Conservation (phyloP, 2,797 vertebrate species). For the Spondyliosoma cantharus region DNA sequence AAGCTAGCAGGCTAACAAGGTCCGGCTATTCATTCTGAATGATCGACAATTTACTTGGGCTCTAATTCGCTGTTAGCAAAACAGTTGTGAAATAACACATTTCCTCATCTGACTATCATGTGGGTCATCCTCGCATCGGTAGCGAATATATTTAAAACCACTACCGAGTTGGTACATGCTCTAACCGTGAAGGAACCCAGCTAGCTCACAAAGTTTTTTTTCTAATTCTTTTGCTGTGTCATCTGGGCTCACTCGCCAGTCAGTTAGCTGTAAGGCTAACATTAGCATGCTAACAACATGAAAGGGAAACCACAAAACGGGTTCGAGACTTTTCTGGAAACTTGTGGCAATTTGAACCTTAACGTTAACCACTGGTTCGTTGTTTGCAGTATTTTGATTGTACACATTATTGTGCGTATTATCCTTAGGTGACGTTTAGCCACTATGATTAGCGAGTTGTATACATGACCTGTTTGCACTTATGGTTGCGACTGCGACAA, state of each 20-base stretch:
- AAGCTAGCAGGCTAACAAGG: conserved; percentile 61
- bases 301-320: conserved; percentile 54
- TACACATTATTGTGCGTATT: background rate
- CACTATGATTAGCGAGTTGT: background rate
- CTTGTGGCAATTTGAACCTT: background rate
- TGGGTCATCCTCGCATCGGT: background rate
- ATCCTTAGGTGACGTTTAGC: background rate
- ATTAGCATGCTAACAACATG: conserved; percentile 70
- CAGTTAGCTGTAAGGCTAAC: conserved; percentile 67
- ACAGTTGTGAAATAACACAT: conserved; percentile 14
- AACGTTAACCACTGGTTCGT: background rate
- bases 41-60: conserved; percentile 32
- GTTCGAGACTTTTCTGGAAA: conserved; percentile 26
- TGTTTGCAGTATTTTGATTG: background rate
- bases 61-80: conserved; percentile 30
- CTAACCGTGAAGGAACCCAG: background rate
- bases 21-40: conserved; percentile 49
- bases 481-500: background rate
- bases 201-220: conserved; percentile 58
- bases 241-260: conserved; percentile 78
- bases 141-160: background rate
- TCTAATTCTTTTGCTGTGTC: conserved; percentile 87
- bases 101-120: rapidly evolving
- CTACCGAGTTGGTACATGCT: background rate
- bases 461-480: conserved; percentile 24